These are phyloP conservation scores for Pollenia amentaria DNA, from an alignment of 2,888 invertebrate genomes.

Conservation along the genomic window DNA sequence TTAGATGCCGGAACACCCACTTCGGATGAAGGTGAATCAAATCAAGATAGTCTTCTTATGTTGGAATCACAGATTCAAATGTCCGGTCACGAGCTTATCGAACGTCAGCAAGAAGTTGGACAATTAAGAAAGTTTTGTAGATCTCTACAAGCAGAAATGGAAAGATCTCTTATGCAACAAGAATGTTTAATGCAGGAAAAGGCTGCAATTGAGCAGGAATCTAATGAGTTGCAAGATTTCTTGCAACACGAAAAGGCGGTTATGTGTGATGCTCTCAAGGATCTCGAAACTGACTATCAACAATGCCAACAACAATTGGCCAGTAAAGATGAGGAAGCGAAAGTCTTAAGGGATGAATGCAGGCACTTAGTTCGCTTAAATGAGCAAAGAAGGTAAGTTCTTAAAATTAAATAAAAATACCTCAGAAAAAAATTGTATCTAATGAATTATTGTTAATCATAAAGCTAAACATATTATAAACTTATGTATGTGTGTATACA, in stretches of 20 bases:
- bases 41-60: constrained; percentile 90
- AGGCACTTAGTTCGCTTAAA: constrained; percentile 91
- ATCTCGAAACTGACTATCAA: constrained; percentile 87
- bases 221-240: constrained; percentile 94
- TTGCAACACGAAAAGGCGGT: constrained; percentile 93
- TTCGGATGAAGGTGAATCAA: constrained; percentile 84
- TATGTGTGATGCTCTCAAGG: constrained; percentile 91
- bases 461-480: too few relatives aligned
- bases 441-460: too few relatives aligned
- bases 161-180: constrained; percentile 88
- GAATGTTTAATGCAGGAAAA: constrained; percentile 90
- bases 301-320: constrained; percentile 83
- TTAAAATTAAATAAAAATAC: too few relatives aligned
- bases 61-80: constrained; percentile 91
- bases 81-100: constrained; percentile 90
- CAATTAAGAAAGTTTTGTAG: constrained; percentile 89
- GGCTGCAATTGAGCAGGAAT: constrained; percentile 91
- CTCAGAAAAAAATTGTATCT: too few relatives aligned
- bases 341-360: constrained; percentile 90
- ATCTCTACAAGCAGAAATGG: constrained; percentile 89
- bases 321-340: constrained; percentile 86
- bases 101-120: constrained; percentile 91
- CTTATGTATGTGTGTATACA: too few relatives aligned
- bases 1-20: constrained; percentile 81
- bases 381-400: constrained; percentile 89